These are phyloP conservation scores for Xyrichtys novacula DNA, from an alignment of 2,797 vertebrate genomes.

Conservation along the genomic window DNA sequence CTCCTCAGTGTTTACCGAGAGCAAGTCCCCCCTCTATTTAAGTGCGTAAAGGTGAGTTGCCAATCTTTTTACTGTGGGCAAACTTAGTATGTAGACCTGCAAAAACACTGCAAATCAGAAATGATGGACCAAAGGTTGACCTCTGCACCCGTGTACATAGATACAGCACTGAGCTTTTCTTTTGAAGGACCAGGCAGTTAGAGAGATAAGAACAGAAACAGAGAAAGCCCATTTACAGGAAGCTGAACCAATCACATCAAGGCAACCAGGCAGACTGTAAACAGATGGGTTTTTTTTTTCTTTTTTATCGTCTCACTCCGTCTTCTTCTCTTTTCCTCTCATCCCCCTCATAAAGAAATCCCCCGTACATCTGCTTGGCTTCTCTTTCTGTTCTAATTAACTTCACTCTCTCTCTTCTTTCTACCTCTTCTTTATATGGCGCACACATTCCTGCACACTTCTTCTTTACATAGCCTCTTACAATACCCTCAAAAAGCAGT, in stretches of 20 bases:
- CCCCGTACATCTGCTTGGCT: too few relatives aligned
- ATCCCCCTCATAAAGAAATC: too few relatives aligned
- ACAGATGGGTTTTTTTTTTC: too few relatives aligned
- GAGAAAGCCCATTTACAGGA: constrained; percentile 5
- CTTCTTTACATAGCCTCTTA: constrained; percentile 6
- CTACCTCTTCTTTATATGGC: constrained; percentile 18
- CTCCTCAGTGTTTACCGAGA: too few relatives aligned
- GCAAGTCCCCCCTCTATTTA: too few relatives aligned
- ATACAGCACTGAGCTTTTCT: too few relatives aligned
- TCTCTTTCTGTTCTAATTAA: not conserved
- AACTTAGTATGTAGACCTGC: not conserved
- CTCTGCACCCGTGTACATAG: not conserved
- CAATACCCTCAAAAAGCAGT: constrained; percentile 9
- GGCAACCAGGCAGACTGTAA: constrained; percentile 1
- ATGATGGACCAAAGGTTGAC: not conserved
- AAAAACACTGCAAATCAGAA: not conserved
- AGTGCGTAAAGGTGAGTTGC: not conserved
- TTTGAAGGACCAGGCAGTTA: not conserved
- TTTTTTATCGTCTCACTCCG: too few relatives aligned
- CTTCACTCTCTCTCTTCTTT: constrained; percentile 3
- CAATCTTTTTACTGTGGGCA: not conserved
- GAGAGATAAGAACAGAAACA: constrained; percentile 9
- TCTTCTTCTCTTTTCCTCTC: not conserved
- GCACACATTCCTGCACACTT: constrained; percentile 34
- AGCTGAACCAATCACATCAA: constrained; percentile 5